phyloP scores from a whole-genome alignment of 92 coral and sea anemone genomes.

The Epizoanthus ramosus region DNA sequence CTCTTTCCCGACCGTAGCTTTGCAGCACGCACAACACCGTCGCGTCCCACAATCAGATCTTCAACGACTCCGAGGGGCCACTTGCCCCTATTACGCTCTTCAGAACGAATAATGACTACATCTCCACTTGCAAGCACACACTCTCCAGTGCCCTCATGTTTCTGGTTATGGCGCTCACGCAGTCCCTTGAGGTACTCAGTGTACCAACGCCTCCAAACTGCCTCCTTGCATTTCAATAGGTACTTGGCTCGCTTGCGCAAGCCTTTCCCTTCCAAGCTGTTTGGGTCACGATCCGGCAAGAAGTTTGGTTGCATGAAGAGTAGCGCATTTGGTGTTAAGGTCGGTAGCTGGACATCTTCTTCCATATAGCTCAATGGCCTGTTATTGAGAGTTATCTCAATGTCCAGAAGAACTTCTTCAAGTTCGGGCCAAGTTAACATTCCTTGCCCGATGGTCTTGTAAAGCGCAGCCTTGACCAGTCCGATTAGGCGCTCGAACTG shows the following conservation, averaged over 20 bases:
- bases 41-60: neutral
- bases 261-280: neutral
- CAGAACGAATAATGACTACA: conserved; percentile 9
- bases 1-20: neutral
- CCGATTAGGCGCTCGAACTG: neutral
- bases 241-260: neutral
- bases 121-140: neutral
- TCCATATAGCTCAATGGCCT: conserved; percentile 8
- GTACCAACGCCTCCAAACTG: conserved; percentile 16
- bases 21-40: too few relatives aligned
- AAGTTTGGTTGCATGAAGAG: neutral
- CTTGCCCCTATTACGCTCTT: conserved; percentile 14
- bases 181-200: conserved; percentile 9
- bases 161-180: neutral
- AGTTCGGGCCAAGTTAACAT: conserved; percentile 7
- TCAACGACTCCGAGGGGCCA: conserved; percentile 22
- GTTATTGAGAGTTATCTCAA: conserved; percentile 6
- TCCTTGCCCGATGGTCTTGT: conserved; percentile 1
- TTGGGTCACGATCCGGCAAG: conserved; percentile 1
- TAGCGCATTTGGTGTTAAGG: neutral
- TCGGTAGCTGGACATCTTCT: conserved; percentile 10
- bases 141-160: too few relatives aligned
- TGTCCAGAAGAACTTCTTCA: neutral
- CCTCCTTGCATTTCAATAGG: neutral
- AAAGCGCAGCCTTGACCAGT: neutral